A percentile compares a stretch with the other conserved stretches of the same genome.
Evolutionary conservation across 2,113 vertebrate species (phyloP).

Genomic region (Andinoacara biseriatus): DNA sequence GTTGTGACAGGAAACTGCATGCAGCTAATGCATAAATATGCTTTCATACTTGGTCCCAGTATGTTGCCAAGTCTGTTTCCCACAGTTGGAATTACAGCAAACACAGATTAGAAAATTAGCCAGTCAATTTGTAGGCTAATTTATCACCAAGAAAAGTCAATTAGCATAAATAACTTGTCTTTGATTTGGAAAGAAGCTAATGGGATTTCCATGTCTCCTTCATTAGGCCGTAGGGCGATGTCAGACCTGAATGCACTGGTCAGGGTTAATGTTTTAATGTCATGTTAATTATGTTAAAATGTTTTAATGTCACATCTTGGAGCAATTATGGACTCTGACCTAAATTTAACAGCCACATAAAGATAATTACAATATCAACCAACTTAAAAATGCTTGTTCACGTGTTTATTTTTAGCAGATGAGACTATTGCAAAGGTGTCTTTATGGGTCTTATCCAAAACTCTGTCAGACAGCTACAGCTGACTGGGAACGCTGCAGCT

Average conservation of each 20-base stretch:
- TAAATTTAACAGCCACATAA: background rate
- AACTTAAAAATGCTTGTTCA: no score
- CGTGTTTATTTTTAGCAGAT: no score
- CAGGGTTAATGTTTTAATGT: background rate
- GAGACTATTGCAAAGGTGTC: no score
- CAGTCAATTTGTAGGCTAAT: background rate
- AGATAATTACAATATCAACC: no score
- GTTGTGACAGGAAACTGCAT: no score
- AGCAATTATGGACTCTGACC: background rate
- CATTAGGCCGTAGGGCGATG: background rate
- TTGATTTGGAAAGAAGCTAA: background rate
- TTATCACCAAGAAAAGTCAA: background rate
- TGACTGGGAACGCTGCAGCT: no score
- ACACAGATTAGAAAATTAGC: background rate
- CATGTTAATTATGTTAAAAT: background rate
- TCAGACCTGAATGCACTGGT: background rate
- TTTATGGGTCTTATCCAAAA: no score
- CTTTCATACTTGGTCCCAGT: no score
- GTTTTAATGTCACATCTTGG: background rate
- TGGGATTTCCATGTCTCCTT: background rate
- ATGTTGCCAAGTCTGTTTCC: no score
- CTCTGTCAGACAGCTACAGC: no score
- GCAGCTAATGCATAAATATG: no score
- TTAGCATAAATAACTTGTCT: background rate
- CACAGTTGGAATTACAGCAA: background rate